phyloP scores from a whole-genome alignment of 2,797 vertebrate genomes.

The Mergus octosetaceus region DNA sequence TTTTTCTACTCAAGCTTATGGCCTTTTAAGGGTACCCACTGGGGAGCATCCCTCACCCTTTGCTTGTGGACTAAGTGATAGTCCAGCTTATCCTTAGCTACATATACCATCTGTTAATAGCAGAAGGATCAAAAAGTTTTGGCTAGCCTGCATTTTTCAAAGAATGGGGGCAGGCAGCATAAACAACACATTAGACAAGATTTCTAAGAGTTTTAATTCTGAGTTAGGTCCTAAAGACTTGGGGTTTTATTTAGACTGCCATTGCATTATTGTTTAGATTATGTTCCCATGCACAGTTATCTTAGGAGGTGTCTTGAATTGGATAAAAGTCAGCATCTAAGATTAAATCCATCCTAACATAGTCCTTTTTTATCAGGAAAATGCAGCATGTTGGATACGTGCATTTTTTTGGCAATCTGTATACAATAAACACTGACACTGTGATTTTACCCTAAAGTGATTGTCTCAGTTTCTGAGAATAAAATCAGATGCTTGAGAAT shows the following conservation, averaged over 20 bases:
- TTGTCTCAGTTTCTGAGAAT: conserved; percentile 6
- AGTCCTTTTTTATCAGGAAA: conserved; percentile 15
- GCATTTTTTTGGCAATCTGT: not conserved
- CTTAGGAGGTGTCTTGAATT: not conserved
- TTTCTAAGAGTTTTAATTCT: conserved; percentile 63
- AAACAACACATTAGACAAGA: conserved; percentile 61
- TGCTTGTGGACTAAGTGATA: conserved; percentile 86
- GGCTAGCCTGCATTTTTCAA: conserved; percentile 80
- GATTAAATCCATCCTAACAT: not conserved
- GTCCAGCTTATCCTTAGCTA: conserved; percentile 88
- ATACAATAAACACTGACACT: not conserved
- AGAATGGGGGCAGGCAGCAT: conserved; percentile 70
- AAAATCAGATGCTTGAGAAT: conserved; percentile 10
- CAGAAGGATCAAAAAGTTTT: conserved; percentile 90
- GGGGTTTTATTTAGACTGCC: conserved; percentile 42
- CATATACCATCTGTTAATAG: conserved; percentile 96
- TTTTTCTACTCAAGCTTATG: conserved; percentile 99
- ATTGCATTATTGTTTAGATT: conserved; percentile 44
- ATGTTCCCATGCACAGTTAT: conserved; percentile 27
- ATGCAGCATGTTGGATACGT: not conserved
- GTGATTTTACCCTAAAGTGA: conserved; percentile 31
- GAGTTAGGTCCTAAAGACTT: conserved; percentile 16
- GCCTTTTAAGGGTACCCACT: conserved; percentile 97
- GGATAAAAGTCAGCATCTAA: conserved; percentile 15
- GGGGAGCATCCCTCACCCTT: conserved; percentile 91